Conservation (phyloP, 1,140 invertebrate species). For the Heliothis subflexa region DNA sequence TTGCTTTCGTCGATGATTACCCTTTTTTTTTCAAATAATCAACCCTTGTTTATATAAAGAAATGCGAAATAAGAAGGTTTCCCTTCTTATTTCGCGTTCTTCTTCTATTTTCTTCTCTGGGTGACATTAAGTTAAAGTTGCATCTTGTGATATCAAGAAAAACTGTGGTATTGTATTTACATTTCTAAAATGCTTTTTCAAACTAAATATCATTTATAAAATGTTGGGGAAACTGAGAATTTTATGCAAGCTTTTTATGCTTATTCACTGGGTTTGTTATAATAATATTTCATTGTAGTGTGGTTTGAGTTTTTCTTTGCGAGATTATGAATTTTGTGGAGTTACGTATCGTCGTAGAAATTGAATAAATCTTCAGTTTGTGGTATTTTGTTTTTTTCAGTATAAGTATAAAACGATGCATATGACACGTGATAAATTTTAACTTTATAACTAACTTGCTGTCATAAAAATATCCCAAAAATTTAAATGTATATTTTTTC, state of each 20-base stretch:
- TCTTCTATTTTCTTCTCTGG: no score
- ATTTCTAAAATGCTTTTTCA: neutral
- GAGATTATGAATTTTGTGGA: constrained; percentile 1
- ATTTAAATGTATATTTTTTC: no score
- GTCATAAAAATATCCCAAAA: no score
- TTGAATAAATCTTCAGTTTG: constrained; percentile 20
- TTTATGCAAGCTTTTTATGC: constrained; percentile 24
- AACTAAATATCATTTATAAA: constrained; percentile 1
- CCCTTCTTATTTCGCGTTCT: no score
- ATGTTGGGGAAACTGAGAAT: constrained; percentile 9
- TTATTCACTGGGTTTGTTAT: neutral
- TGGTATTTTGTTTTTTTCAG: neutral
- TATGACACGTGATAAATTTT: no score
- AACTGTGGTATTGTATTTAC: constrained; percentile 12
- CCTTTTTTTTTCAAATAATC: neutral
- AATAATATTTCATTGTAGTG: constrained; percentile 32
- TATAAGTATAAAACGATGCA: no score
- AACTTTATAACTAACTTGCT: no score
- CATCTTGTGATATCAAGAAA: neutral
- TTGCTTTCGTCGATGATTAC: neutral
- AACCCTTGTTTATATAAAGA: no score
- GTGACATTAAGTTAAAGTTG: neutral
- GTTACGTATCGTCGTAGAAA: neutral
- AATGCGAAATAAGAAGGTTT: no score
- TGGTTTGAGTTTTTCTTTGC: constrained; percentile 14